A percentile compares a stretch with the other conserved stretches of the same genome.
Evolutionary conservation across 2,888 invertebrate genomes (phyloP).

Genomic region (Trichacis sp.): DNA sequence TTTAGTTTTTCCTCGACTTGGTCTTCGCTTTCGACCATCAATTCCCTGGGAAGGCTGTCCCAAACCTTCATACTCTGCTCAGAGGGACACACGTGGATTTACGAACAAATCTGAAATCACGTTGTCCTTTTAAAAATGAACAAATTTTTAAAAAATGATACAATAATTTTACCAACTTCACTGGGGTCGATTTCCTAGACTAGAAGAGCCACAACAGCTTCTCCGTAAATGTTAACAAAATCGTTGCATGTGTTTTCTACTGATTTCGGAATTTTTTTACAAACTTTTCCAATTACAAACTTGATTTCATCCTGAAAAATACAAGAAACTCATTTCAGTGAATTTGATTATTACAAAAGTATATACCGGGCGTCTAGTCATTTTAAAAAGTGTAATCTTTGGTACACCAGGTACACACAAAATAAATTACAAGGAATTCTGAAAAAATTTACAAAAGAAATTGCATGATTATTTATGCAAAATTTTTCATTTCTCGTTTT

Average conservation of each 20-base stretch:
- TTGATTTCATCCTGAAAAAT: too few relatives aligned
- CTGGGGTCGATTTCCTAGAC: constrained; percentile 84
- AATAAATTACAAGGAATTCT: too few relatives aligned
- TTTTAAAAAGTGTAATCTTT: too few relatives aligned
- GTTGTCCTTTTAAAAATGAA: constrained; percentile 10
- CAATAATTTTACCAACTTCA: constrained; percentile 69
- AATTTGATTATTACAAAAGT: too few relatives aligned
- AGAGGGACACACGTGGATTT: constrained; percentile 77
- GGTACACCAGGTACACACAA: too few relatives aligned
- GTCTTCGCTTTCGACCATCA: constrained; percentile 69
- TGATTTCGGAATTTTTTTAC: constrained; percentile 73
- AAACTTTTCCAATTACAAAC: too few relatives aligned
- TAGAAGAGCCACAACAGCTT: constrained; percentile 81
- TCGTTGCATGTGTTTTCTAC: constrained; percentile 75
- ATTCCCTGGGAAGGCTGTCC: constrained; percentile 64
- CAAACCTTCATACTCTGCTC: constrained; percentile 66
- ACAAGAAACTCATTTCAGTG: too few relatives aligned
- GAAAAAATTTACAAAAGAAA: too few relatives aligned
- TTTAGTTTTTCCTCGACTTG: constrained; percentile 75
- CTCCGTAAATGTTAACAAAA: constrained; percentile 84
- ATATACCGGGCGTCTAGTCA: too few relatives aligned
- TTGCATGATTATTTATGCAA: too few relatives aligned
- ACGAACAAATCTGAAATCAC: constrained; percentile 76
- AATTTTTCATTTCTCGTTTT: too few relatives aligned
- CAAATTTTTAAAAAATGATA: not conserved